A percentile compares a stretch with the other conserved stretches of the same genome.
Evolutionary conservation across 2,797 vertebrate species (phyloP).

Genomic region (Sebastes itinus): DNA sequence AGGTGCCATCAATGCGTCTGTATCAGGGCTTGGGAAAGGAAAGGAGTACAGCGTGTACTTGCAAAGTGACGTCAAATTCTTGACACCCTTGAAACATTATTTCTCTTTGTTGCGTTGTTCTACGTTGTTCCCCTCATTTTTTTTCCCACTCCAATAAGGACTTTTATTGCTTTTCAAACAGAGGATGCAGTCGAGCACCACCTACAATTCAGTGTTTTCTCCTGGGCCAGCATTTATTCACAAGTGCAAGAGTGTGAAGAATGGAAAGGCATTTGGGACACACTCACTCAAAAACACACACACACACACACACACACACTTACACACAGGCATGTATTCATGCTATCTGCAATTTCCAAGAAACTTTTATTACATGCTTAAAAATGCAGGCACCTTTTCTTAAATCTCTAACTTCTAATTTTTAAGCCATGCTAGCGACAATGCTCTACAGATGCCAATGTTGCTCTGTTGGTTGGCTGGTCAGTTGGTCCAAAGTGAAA

Average conservation of each 20-base stretch:
- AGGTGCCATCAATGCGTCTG: constrained; percentile 41
- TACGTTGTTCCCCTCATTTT: constrained; percentile 32
- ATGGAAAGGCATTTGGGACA: constrained; percentile 21
- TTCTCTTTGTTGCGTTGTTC: constrained; percentile 61
- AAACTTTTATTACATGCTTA: not conserved
- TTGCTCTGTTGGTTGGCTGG: not conserved
- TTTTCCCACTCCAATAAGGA: constrained; percentile 20
- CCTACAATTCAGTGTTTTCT: constrained; percentile 29
- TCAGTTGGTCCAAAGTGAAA: not conserved
- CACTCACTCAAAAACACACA: not conserved
- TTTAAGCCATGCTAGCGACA: not conserved
- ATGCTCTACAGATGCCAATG: not conserved
- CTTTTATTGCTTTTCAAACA: constrained; percentile 50
- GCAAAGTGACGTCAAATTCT: constrained; percentile 39
- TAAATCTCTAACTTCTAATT: not conserved
- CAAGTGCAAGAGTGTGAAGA: constrained; percentile 5
- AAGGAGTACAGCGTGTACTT: constrained; percentile 34
- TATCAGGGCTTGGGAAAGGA: constrained; percentile 60
- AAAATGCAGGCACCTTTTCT: not conserved
- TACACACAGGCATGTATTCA: not conserved
- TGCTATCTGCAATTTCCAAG: not conserved
- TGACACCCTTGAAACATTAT: constrained; percentile 49
- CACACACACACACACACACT: not conserved
- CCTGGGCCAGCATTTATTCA: constrained; percentile 16
- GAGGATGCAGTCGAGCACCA: constrained; percentile 26